Base-by-base conservation (phyloP, 2,113 vertebrate species). In the Stegastes partitus region DNA sequence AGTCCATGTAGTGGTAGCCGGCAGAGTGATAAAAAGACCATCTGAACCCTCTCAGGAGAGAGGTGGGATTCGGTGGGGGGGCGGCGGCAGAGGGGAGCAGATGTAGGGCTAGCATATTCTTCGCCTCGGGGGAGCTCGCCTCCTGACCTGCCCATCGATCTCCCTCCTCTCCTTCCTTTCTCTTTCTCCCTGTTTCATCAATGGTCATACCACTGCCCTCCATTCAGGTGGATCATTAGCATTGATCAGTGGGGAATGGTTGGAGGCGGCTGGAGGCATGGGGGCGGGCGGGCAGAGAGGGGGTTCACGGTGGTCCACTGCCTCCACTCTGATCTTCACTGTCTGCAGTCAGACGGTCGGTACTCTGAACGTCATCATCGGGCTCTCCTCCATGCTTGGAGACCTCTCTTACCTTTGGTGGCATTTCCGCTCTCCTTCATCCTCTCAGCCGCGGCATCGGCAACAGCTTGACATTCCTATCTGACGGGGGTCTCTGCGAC, bases 21-120 rank as follows among this genome's bases (percentile, higher is more conserved):
- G 65, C 64, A 26, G 83, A 78, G 81, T 88, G 89, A 91, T 93
- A 90, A 93, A 93, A 93, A 93, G 82, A 82, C 85, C 91, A 90
- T 91, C 81, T 91, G 90, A 92, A 89, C 87, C 83, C 79, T 92
- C 90, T 79, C 87, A 78, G 58, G 87, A 79, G 88, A 81, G 80
- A 53, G 55, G 76, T 39, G 68, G 53, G 79, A 73, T 82, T 61
- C 69, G 28, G 66, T 74, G 69, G 61, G 81, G 31, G 31, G 31
- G 31, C 8, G 31, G n/a, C n/a, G 81, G 79, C 50, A 73, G 76
- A 53, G 72, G 81, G 86, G 61, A 87, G 88, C 89, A 90, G 88
- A 90, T 92, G 91, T 92, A 85, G 77, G 64, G 56, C 79, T 65
- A 62, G 74, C 81, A 85, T 86, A 84, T 86, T 83, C 51, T 19